These are phyloP conservation scores for Anguilla pacifica DNA, from an alignment of 2,797 vertebrate species.

Conservation along the genomic window DNA sequence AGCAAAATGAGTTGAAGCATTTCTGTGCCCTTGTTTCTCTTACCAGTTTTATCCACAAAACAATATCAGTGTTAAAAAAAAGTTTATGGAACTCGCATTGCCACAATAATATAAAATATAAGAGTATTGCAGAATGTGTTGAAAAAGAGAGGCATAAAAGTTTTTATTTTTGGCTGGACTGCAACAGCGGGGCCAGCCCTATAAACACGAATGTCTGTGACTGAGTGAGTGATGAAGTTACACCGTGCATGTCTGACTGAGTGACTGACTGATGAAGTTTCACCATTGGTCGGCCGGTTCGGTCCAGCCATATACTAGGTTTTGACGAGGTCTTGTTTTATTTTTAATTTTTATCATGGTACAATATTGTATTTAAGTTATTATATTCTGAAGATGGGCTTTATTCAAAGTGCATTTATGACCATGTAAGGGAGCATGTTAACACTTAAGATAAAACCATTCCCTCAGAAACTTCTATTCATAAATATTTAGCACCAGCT, in stretches of 20 bases:
- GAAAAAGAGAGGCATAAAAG: background rate
- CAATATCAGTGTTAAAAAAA: background rate
- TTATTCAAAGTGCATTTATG: background rate
- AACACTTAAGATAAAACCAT: conserved; percentile 38
- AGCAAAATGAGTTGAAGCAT: background rate
- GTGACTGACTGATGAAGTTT: no score
- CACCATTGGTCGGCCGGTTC: no score
- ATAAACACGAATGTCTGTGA: no score
- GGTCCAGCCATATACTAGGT: no score
- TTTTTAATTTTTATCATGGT: background rate
- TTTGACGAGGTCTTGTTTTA: background rate
- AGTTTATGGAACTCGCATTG: background rate
- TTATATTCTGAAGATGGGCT: background rate
- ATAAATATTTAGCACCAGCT: conserved; percentile 69
- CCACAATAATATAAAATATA: background rate
- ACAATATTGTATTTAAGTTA: background rate
- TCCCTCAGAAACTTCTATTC: conserved; percentile 64
- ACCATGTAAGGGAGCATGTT: conserved; percentile 2
- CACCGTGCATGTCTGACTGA: no score
- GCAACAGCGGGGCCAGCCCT: no score
- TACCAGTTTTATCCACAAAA: background rate
- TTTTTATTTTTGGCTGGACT: background rate
- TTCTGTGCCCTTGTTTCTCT: background rate
- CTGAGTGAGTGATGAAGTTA: no score
- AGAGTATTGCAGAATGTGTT: background rate